Conservation (phyloP, 2,888 invertebrate genomes). For the Orthosia cruda region DNA sequence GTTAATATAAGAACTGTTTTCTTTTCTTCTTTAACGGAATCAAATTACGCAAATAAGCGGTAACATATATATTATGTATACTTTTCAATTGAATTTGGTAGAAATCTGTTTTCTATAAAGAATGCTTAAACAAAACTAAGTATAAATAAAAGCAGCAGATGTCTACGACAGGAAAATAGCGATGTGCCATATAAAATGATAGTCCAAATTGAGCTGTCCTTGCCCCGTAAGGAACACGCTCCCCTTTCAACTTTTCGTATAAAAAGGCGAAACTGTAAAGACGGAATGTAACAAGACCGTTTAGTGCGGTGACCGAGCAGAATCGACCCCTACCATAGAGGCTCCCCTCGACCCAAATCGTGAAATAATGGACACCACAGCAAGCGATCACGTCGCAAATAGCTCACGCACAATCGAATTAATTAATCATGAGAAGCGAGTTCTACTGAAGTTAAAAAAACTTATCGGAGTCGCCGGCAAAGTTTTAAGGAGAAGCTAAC, state of each 20-base stretch:
- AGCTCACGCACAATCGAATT: constrained; percentile 90
- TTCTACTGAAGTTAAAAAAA: constrained; percentile 88
- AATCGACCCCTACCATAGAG: constrained; percentile 80
- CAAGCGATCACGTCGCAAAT: constrained; percentile 85
- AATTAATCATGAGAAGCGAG: constrained; percentile 90
- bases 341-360: constrained; percentile 85
- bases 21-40: too few relatives aligned
- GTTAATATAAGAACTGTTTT: too few relatives aligned
- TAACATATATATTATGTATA: too few relatives aligned
- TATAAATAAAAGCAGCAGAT: constrained; percentile 7
- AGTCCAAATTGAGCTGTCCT: constrained; percentile 81
- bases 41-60: too few relatives aligned
- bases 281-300: constrained; percentile 84
- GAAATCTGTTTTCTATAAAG: neutral
- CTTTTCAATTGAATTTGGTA: neutral
- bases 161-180: constrained; percentile 19
- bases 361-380: constrained; percentile 87
- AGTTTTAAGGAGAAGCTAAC: constrained; percentile 91
- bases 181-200: constrained; percentile 65
- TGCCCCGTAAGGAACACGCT: constrained; percentile 76
- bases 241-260: constrained; percentile 78
- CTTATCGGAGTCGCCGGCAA: constrained; percentile 84
- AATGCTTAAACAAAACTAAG: neutral
- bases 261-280: constrained; percentile 81
- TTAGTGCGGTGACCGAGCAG: constrained; percentile 88